Evolutionary conservation across 2,113 vertebrate genomes (phyloP), one percentile per base, ranked within the genome.

Genomic region (Rhagologus leucostigma): DNA sequence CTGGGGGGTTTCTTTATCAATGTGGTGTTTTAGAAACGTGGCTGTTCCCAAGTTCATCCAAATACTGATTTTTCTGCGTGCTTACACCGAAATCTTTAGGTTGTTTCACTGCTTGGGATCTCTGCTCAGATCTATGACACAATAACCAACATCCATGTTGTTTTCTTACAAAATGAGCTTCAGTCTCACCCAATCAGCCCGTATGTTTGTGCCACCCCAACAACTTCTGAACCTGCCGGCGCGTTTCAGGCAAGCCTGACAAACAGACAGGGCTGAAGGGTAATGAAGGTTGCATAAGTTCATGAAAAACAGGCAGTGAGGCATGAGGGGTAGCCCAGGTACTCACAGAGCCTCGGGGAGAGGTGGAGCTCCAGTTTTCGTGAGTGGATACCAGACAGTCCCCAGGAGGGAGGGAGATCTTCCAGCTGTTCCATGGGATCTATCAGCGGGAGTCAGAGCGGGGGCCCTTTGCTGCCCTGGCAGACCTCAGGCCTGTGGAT

Each of bases 81-180:
- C 19, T 39, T 47, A 24, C 47, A 27, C 71, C 44, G 21, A 7
- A 39, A 56, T 49, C 47, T 59, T 42, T 2, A 11, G 30, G 24
- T 42, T 47, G 46, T 47, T 77, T 67, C 67, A 17, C 20, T 70
- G 41, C 11, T 35, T 46, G 76, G 63, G 30, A 59, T 87, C 19
- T 67, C 41, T 70, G 68, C 67, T 80, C 0, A 0, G 33, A 65
- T 42, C 57, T 0, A 1, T 3, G 8, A 16, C 1, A 9, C 46
- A 53, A 14, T 0, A 4, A 21, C 33, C 49, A 50, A 30, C 33
- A 80, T 53, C 37, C 0, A 0, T n/a, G 42, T 69, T 73, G 14
- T 75, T 76, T 55, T 56, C 39, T 74, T 70, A 59, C 42, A 35
- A 59, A 70, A 63, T 4, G 10, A 85, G 49, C 37, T 46, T 32